Base-by-base conservation (phyloP, 1,140 invertebrate genomes). In the Ceratosolen solmsi region DNA sequence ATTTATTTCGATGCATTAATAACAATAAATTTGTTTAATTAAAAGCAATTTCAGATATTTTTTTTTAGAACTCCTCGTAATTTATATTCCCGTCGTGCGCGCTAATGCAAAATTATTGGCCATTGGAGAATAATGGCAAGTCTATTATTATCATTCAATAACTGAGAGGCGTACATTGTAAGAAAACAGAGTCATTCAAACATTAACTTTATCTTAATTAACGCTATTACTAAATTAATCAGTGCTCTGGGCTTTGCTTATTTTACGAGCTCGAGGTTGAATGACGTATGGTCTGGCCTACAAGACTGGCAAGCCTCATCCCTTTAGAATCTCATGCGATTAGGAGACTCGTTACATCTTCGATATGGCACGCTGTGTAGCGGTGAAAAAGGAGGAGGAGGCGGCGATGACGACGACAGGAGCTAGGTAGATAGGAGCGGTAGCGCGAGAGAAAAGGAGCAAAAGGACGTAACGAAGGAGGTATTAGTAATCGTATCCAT, bases 131-230 rank as follows among this genome's bases (percentile, higher is more conserved):
- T 25, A 60, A 27, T 4, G 58, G 13, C 25, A 60, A 60, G 25
- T 60, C 25, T 60, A 60, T 27, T 27, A 60, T 60, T 60, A 60
- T 65, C 27, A 36, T 36, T 65, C 60, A n/a, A 68, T 38, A 33
- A 60, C 65, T 65, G 60, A 20, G 27, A 82, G 25, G 73, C 81
- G 78, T 46, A 81, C 72, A 82, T 81, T 80, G 51, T 49, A 82
- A 27, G 36, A 38, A 49, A 68, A 49, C 77, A 73, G 70, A 86
- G 63, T 22, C 36, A 38, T 17, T 68, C 27, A 0, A 33, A 63
- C 13, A 36, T 63, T 63, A 63, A 33, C 7, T 36, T 11, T 65
- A 33, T 65, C 30, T 68, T 68, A 68, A 36, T 68, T 38, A 33
- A 68, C 4, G 22, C 36, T 33, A 36, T 68, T 36, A 38, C 33